Evolutionary conservation across 2,113 vertebrate species (phyloP), one percentile per base, ranked within the genome.

Genomic region (Myocastor coypus): DNA sequence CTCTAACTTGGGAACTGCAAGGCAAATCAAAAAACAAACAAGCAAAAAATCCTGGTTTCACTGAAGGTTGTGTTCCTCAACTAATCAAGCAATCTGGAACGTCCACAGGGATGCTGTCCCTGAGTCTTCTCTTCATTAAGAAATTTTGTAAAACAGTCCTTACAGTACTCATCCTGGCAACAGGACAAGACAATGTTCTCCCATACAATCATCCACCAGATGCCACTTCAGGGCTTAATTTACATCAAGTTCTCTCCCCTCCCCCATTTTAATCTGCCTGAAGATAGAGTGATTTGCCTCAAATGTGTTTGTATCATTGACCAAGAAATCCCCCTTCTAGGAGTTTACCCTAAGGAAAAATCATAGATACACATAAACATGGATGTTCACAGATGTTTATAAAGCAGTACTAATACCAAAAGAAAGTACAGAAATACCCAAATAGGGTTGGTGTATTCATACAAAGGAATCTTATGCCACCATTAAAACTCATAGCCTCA

Each of bases 51-150:
- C 46, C 52, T 78, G 40, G 92, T 97, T 98, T 97, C 96, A 97
- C 75, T 91, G 0, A 0, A 96, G 93, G 98, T 98, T 98, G 98
- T 96, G 91, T 97, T 98, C 94, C 97, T 97, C 94, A 97, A 93
- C 89, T 97, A 97, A 98, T 98, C 96, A 94, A 96, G 42, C 3
- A 50, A 46, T 78, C 75, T 50, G 42, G 96, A 98, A 98, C 89
- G 96, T 95, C 95, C 96, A 97, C 95, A 92, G 97, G 90, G 97
- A 92, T 83, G 89, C 96, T 96, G 95, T 97, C 97, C 95, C 83
- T 78, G 97, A 96, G 91, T 66, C 88, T 97, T 97, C 94, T 94
- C n/a, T 94, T 97, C 93, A 92, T 96, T 42, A 5, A 92, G 95
- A 89, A 96, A 96, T 59, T 68, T 30, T 34, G 20, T 92, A 92